Conservation (phyloP, 2,113 vertebrate species). For the Indicator indicator region DNA sequence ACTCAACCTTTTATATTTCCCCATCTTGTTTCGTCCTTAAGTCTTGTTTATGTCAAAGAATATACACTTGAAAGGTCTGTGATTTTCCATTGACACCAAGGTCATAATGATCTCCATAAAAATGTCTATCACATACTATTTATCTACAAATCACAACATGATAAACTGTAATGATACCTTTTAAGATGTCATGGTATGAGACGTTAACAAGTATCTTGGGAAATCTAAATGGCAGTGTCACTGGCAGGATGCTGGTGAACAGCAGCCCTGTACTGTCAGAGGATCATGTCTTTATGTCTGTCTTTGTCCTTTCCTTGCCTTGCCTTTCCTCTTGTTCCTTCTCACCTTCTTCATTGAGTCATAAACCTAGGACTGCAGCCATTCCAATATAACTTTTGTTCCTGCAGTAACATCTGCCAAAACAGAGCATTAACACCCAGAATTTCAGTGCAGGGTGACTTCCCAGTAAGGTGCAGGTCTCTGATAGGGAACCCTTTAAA, state of each 20-base stretch:
- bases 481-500: slow-evolving; percentile 63
- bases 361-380: not conserved
- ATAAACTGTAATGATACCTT: slow-evolving; percentile 64
- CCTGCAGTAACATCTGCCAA: not conserved
- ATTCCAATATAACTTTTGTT: not conserved
- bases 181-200: slow-evolving; percentile 68
- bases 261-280: slow-evolving; percentile 42
- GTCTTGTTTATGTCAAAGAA: not conserved
- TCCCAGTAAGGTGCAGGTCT: not conserved
- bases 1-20: not conserved
- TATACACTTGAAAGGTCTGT: not conserved
- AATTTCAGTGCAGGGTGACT: not conserved
- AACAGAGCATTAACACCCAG: not conserved
- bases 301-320: too few species aligned
- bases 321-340: not conserved
- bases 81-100: slow-evolving; percentile 22
- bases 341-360: not conserved
- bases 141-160: slow-evolving; percentile 64
- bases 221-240: slow-evolving; percentile 67
- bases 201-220: slow-evolving; percentile 63
- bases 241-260: slow-evolving; percentile 37
- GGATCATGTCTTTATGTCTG: not conserved
- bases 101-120: slow-evolving; percentile 39
- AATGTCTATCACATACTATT: slow-evolving; percentile 48
- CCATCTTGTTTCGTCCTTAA: not conserved